Evolutionary conservation across 2,797 vertebrate species (phyloP).

Genomic region (Tiaroga cobitis): DNA sequence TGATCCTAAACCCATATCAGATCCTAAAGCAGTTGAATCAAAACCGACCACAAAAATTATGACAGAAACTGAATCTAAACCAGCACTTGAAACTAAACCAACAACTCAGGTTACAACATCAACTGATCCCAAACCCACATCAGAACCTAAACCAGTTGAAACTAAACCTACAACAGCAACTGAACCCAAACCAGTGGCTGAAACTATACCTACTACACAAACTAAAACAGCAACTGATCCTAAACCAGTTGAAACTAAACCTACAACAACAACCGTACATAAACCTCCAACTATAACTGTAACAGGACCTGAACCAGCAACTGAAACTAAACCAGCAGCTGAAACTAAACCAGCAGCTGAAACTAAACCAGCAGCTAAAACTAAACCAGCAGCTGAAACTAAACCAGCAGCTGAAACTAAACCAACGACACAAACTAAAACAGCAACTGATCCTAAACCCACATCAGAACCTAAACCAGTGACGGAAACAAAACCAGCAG

Average conservation of each 20-base stretch:
- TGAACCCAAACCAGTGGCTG: neutral
- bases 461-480: neutral
- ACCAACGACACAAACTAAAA: neutral
- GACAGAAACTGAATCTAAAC: neutral
- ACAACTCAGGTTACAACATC: neutral
- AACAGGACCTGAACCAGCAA: neutral
- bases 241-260: conserved; percentile 12
- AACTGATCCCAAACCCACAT: neutral
- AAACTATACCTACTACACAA: neutral
- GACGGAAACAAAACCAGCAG: neutral
- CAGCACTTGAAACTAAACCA: neutral
- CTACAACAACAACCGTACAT: neutral
- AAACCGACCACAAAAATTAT: neutral
- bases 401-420: neutral
- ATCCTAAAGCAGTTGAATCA: neutral
- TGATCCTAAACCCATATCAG: neutral
- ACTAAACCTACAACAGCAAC: neutral
- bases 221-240: neutral
- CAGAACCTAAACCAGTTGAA: neutral
- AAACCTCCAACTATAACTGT: neutral
- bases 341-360: neutral
- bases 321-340: neutral
- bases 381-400: too few species aligned
- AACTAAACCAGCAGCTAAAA: neutral
- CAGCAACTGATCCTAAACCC: neutral